Evolutionary conservation across 2,113 vertebrate species (phyloP), one percentile per base, ranked within the genome.

Genomic region (Gambusia holbrooki): DNA sequence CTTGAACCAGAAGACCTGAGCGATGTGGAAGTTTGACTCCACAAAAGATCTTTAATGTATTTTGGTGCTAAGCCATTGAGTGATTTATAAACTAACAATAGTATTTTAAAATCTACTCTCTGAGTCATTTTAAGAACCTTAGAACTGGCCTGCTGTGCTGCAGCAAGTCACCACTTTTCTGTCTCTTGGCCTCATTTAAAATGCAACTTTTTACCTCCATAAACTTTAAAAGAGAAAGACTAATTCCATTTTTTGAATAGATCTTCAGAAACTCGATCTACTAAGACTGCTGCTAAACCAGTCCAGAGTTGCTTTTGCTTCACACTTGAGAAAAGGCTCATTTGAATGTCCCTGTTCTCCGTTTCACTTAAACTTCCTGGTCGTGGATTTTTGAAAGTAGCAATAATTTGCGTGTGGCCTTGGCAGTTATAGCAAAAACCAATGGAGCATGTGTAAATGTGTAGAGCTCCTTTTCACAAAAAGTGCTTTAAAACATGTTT

Each of bases 271-370:
- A 28, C 3, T 8, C 58, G 1, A 40, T 22, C 1, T n/a, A 12
- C 22, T 45, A 30, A 19, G n/a, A 13, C 14, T 54, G 61, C 33
- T 64, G 30, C 32, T 37, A 64, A 64, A 68, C 58, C 6, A 12
- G 5, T 5, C 13, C 0, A 25, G 3, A 28, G 22, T 14, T 27
- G 37, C 1, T 60, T 51, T 28, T 74, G 45, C 70, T 25, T 77
- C 29, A 66, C 22, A 51, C 12, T 33, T 25, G 1, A 1, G 10
- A 22, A 0, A 3, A 68, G 45, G 35, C 45, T 77, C 19, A 77
- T 87, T 82, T 89, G 67, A 84, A 87, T 87, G 42, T 77, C 27
- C 3, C n/a, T 6, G 66, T 85, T 89, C 73, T 81, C 67, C 22
- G 70, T 89, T 89, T 87, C 67, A 1, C 29, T 62, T 74, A 25